These are phyloP conservation scores for Boleophthalmus pectinirostris DNA, from an alignment of 2,113 vertebrate species.

Conservation along the genomic window DNA sequence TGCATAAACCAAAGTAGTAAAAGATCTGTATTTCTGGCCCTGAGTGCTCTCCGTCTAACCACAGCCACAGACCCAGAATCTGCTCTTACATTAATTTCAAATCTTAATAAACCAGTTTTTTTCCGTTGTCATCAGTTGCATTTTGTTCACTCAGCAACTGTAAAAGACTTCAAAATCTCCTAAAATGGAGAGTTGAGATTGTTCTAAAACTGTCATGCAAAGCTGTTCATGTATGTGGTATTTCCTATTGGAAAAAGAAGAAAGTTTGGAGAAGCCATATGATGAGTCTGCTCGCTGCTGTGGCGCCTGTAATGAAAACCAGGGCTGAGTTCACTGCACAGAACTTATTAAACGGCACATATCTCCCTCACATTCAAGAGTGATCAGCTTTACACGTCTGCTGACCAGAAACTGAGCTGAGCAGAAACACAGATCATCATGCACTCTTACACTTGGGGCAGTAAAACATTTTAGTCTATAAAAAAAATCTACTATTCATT, in stretches of 20 bases:
- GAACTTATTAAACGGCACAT: slow-evolving; percentile 38
- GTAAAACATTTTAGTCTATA: neutral
- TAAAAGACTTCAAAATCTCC: slow-evolving; percentile 22
- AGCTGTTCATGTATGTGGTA: slow-evolving; percentile 42
- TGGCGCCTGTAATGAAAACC: slow-evolving; percentile 71
- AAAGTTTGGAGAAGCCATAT: slow-evolving; percentile 67
- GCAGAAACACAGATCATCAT: neutral
- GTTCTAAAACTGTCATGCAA: slow-evolving; percentile 18
- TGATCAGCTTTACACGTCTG: slow-evolving; percentile 23
- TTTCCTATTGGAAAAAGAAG: slow-evolving; percentile 72
- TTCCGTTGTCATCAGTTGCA: slow-evolving; percentile 6
- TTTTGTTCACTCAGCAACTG: slow-evolving; percentile 18
- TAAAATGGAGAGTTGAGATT: slow-evolving; percentile 39
- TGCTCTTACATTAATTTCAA: neutral
- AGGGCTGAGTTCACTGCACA: slow-evolving; percentile 55
- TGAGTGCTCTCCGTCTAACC: slow-evolving; percentile 15
- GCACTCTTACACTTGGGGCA: neutral
- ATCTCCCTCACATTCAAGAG: slow-evolving; percentile 35
- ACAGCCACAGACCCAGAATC: slow-evolving; percentile 12
- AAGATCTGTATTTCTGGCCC: slow-evolving; percentile 13
- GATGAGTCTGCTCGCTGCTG: slow-evolving; percentile 62
- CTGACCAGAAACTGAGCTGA: neutral
- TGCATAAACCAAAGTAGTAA: slow-evolving; percentile 11
- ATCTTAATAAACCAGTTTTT: slow-evolving; percentile 4
- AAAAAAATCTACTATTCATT: neutral